phyloP scores from a whole-genome alignment of 2,797 vertebrate species.

The Gymnothorax reevesii region DNA sequence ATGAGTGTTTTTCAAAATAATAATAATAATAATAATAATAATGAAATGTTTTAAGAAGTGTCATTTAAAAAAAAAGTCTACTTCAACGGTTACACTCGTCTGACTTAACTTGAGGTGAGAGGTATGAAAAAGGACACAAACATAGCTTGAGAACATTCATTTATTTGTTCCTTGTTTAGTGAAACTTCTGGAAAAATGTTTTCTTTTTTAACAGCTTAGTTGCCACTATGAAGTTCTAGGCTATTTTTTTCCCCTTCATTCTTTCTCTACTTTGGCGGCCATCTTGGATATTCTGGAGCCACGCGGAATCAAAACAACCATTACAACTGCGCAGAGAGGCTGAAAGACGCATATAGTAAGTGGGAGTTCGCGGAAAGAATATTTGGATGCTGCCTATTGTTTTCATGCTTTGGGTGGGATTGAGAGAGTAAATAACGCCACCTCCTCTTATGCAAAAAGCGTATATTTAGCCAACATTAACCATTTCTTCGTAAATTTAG shows the following conservation, averaged over 20 bases:
- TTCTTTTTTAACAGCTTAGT: not conserved
- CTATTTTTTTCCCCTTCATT: not conserved
- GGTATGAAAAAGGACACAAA: not conserved
- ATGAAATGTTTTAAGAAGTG: not conserved
- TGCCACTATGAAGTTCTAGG: not conserved
- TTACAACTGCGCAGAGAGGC: not conserved
- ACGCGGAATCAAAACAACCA: not conserved
- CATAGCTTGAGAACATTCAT: not conserved
- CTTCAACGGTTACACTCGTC: not conserved
- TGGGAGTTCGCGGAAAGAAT: not conserved
- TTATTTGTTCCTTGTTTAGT: not conserved
- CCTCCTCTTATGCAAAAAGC: not conserved
- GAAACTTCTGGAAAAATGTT: not conserved
- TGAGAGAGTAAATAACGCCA: not conserved
- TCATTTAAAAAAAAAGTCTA: not conserved
- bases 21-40: too few species aligned
- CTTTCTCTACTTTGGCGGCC: not conserved
- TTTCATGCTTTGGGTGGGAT: not conserved
- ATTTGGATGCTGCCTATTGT: not conserved
- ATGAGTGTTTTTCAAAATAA: not conserved
- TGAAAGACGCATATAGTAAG: not conserved
- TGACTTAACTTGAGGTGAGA: not conserved
- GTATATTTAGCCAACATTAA: not conserved
- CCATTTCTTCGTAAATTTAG: not conserved
- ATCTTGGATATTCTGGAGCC: constrained; percentile 5